Conservation (phyloP, 2,888 invertebrate species). For the Ornithoptera priamus region DNA sequence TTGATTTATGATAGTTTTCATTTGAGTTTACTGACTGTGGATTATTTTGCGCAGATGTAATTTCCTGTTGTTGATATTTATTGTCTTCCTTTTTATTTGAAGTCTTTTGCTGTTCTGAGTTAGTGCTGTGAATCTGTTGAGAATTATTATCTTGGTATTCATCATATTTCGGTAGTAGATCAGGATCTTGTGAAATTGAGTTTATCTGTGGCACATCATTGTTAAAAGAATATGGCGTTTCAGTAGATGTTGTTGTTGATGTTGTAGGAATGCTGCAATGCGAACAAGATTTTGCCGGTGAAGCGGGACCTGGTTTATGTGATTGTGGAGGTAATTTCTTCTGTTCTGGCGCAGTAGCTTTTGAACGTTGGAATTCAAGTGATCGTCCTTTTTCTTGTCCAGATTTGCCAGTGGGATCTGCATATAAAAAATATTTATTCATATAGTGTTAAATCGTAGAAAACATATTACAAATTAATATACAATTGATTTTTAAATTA, state of each 20-base stretch:
- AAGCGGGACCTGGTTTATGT: constrained; percentile 43
- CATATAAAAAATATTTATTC: constrained; percentile 1
- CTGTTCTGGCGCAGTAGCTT: constrained; percentile 27
- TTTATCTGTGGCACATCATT: constrained; percentile 23
- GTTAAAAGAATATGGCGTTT: constrained; percentile 9
- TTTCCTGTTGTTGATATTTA: constrained; percentile 34
- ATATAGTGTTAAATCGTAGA: background rate
- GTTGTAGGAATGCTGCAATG: constrained; percentile 81
- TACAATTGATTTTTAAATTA: too few species aligned
- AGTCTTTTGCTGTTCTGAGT: constrained; percentile 27
- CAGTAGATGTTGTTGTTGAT: constrained; percentile 40
- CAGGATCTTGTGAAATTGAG: constrained; percentile 29
- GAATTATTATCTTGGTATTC: constrained; percentile 12
- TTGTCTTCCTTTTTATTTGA: constrained; percentile 8
- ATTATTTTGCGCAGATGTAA: constrained; percentile 17
- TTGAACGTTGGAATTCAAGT: constrained; percentile 47
- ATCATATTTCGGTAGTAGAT: constrained; percentile 28
- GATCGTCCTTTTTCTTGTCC: constrained; percentile 56
- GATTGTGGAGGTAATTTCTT: constrained; percentile 34
- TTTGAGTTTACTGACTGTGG: constrained; percentile 20
- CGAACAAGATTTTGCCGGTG: constrained; percentile 76
- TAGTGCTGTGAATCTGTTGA: constrained; percentile 19
- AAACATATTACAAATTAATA: too few species aligned
- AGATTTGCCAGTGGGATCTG: constrained; percentile 49
- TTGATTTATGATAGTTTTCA: constrained; percentile 14